phyloP scores from a whole-genome alignment of 1,140 invertebrate species.

The Drosophila ohnishii region DNA sequence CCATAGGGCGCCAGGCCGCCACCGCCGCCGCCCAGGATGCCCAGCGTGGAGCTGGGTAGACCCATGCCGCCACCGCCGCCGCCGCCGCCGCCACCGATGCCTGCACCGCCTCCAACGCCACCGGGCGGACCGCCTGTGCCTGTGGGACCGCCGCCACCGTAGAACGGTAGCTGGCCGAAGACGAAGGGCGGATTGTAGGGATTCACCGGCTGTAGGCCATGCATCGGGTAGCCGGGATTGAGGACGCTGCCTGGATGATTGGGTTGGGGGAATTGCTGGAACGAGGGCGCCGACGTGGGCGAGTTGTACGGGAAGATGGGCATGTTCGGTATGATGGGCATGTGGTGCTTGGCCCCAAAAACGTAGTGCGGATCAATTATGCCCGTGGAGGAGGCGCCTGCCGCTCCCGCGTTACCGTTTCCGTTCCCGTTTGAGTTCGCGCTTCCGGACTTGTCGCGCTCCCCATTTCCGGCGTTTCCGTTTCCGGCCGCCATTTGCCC shows the following conservation, averaged over 20 bases:
- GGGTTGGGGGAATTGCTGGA: constrained; percentile 82
- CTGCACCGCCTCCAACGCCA: constrained; percentile 48
- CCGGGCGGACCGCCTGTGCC: constrained; percentile 74
- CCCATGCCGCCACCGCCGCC: constrained; percentile 51
- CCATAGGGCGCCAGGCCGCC: constrained; percentile 70
- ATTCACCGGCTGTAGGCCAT: constrained; percentile 79
- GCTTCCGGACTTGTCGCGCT: constrained; percentile 5
- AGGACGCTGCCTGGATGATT: constrained; percentile 80
- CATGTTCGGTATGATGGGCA: constrained; percentile 79
- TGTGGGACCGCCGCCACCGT: constrained; percentile 52
- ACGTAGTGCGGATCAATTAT: constrained; percentile 82
- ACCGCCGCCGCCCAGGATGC: constrained; percentile 72
- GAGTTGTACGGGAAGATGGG: constrained; percentile 82
- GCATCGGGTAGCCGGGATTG: constrained; percentile 80
- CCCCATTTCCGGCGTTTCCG: constrained; percentile 19
- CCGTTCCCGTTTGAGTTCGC: constrained; percentile 9
- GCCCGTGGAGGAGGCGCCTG: constrained; percentile 62
- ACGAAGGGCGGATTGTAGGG: constrained; percentile 82
- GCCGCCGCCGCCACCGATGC: constrained; percentile 43
- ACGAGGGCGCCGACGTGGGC: constrained; percentile 76
- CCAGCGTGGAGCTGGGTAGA: constrained; percentile 66
- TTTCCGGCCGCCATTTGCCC: constrained; percentile 9
- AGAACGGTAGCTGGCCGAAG: constrained; percentile 76
- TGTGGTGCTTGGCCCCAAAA: constrained; percentile 77
- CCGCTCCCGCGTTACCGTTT: constrained; percentile 45